These are phyloP conservation scores for Phocoena phocoena DNA, from an alignment of 2,113 vertebrate genomes.

Conservation along the genomic window DNA sequence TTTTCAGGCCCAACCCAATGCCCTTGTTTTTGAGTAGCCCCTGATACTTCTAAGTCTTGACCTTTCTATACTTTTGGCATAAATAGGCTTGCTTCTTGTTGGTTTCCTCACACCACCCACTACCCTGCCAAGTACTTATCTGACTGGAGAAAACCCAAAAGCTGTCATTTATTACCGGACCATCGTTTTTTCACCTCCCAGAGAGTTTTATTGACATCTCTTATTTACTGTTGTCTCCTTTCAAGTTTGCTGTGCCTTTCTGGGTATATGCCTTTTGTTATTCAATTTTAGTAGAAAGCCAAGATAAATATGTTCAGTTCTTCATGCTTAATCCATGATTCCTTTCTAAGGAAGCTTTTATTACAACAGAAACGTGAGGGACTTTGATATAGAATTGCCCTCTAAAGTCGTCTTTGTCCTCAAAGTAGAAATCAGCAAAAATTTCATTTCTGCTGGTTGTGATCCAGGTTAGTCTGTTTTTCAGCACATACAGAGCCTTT, in stretches of 20 bases:
- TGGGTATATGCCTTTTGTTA: conserved; percentile 6
- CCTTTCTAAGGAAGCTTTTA: neutral
- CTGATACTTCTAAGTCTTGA: neutral
- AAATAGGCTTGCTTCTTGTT: neutral
- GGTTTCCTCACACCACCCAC: neutral
- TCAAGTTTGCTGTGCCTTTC: neutral
- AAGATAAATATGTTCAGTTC: neutral
- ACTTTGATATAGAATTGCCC: neutral
- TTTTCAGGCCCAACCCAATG: neutral
- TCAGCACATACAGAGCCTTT: neutral
- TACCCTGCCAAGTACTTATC: neutral
- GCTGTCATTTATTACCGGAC: neutral
- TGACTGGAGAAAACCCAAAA: neutral
- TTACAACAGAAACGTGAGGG: neutral
- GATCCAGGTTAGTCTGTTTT: too few relatives aligned
- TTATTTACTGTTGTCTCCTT: neutral
- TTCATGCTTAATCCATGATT: neutral
- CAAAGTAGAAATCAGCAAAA: neutral
- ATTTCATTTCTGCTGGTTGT: neutral
- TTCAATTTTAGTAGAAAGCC: conserved; percentile 11
- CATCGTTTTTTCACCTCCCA: neutral
- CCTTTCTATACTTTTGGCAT: neutral
- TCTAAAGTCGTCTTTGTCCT: neutral
- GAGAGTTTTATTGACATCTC: neutral
- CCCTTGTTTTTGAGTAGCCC: neutral